A percentile compares a stretch with the other conserved stretches of the same genome.
Evolutionary conservation across 2,113 vertebrate genomes (phyloP).

Genomic region (Chiloscyllium plagiosum): DNA sequence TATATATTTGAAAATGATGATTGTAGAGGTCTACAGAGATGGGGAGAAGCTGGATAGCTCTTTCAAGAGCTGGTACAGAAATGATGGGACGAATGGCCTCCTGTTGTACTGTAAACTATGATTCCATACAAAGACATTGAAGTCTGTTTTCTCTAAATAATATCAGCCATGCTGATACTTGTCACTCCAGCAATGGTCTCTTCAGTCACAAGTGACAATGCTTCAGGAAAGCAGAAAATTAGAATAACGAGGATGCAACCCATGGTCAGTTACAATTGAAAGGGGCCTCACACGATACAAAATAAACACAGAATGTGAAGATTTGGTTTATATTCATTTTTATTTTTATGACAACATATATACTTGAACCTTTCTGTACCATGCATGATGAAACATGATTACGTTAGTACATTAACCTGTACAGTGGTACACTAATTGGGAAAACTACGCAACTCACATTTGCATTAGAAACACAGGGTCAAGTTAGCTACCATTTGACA

Average conservation of each 20-base stretch:
- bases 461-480: slow-evolving; percentile 22
- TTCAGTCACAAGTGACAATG: no score
- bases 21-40: no score
- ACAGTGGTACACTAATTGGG: slow-evolving; percentile 3
- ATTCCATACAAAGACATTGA: background rate
- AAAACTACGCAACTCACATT: slow-evolving; percentile 24
- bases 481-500: slow-evolving; percentile 21
- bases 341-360: slow-evolving; percentile 36
- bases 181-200: no score
- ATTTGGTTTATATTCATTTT: slow-evolving; percentile 8
- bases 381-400: slow-evolving; percentile 25
- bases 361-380: slow-evolving; percentile 20
- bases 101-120: no score
- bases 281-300: no score
- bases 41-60: no score
- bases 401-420: slow-evolving; percentile 27
- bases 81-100: no score
- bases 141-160: background rate
- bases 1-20: no score
- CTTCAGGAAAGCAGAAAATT: no score
- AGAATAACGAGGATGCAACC: no score
- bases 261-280: no score
- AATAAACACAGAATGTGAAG: background rate
- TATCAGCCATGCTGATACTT: background rate
- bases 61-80: no score